Percentiles rank a stretch among this genome's conserved stretches.
These are phyloP conservation scores for Drosophila obscura DNA, from an alignment of 1,140 invertebrate species.

Conservation along the genomic window DNA sequence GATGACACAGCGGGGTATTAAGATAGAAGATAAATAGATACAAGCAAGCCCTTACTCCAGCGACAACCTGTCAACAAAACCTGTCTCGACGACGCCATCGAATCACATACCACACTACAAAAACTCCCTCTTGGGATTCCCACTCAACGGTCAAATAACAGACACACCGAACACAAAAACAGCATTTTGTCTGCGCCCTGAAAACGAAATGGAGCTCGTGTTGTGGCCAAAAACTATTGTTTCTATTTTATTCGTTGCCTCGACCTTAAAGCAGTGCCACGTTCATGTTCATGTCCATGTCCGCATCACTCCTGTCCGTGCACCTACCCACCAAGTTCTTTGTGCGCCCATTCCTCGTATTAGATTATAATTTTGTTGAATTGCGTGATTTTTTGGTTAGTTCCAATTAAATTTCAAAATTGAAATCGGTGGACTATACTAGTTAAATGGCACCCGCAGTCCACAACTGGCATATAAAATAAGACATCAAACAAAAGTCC, in stretches of 20 bases:
- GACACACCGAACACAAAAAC: constrained; percentile 8
- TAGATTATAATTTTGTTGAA: constrained; percentile 60
- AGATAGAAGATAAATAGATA: constrained; percentile 53
- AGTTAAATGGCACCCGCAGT: constrained; percentile 20
- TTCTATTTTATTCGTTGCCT: constrained; percentile 4
- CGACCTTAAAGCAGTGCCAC: constrained; percentile 33
- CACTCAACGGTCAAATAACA: constrained; percentile 24
- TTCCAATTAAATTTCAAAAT: constrained; percentile 64
- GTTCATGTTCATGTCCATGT: constrained; percentile 41
- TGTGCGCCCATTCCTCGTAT: constrained; percentile 5
- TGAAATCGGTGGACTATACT: constrained; percentile 48
- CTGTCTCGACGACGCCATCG: constrained; percentile 7
- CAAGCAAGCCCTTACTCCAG: constrained; percentile 22
- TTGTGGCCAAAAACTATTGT: constrained; percentile 28
- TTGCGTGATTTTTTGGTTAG: constrained; percentile 69
- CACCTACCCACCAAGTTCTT: not conserved
- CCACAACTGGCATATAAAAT: constrained; percentile 11
- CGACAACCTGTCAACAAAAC: constrained; percentile 26
- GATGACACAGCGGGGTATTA: constrained; percentile 47
- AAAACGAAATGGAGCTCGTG: constrained; percentile 35
- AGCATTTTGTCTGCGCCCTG: constrained; percentile 29
- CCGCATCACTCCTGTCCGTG: constrained; percentile 24
- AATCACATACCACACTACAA: constrained; percentile 13
- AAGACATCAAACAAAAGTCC: not conserved
- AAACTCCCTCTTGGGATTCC: constrained; percentile 32